Evolutionary conservation across 2,888 invertebrate species (phyloP), one percentile per base, ranked within the genome.

Genomic region (Arrhopalites spinosus): DNA sequence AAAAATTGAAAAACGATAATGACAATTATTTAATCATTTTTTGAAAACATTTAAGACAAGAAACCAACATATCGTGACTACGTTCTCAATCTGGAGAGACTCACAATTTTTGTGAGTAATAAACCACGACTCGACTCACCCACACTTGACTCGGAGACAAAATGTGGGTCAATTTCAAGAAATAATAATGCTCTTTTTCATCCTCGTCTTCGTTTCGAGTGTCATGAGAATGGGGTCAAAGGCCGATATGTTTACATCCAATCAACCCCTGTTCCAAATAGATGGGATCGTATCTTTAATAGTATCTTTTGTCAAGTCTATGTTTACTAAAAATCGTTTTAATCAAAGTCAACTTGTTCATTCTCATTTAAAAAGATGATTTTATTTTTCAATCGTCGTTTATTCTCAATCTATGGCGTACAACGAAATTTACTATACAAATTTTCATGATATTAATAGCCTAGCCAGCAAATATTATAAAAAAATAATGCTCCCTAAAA

Each of bases 301-400:
- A 86, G 87, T 43, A 86, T 88, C 27, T 83, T 88, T 25, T 88
- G 88, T 81, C 87, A 88, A 84, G 87, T 88, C 11, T 85, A 86
- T 84, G 86, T 87, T 29, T 87, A 87, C 77, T 85, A 74, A 71
- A 36, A n/a, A n/a, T n/a, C n/a, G n/a, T n/a, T n/a, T n/a, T n/a
- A n/a, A n/a, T n/a, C n/a, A n/a, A n/a, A n/a, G n/a, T n/a, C n/a
- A n/a, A n/a, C n/a, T n/a, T n/a, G n/a, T n/a, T n/a, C n/a, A n/a
- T n/a, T n/a, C n/a, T n/a, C n/a, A n/a, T n/a, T n/a, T n/a, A n/a
- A n/a, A n/a, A n/a, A n/a, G n/a, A n/a, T n/a, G n/a, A n/a, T n/a
- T n/a, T n/a, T n/a, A n/a, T n/a, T n/a, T n/a, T n/a, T n/a, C n/a
- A n/a, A n/a, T n/a, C n/a, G n/a, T n/a, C n/a, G n/a, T n/a, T n/a